phyloP scores from a whole-genome alignment of 2,797 vertebrate species.

The Urosaurus nigricauda region DNA sequence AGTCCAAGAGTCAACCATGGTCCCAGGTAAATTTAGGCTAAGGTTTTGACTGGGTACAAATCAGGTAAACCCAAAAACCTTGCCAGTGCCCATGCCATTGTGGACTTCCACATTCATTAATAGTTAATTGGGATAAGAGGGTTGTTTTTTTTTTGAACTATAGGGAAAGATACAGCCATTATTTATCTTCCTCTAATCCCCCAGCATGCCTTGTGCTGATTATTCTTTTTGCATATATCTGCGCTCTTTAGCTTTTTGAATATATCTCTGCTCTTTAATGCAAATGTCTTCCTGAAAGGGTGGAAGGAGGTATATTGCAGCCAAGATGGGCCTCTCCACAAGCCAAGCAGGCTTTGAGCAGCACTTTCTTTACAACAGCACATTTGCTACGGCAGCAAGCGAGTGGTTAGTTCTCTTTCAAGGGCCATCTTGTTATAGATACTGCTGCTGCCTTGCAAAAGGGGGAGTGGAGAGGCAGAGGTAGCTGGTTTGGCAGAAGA shows the following conservation, averaged over 20 bases:
- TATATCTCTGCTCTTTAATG: background rate
- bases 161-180: background rate
- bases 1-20: too few relatives aligned
- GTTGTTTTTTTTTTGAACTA: constrained; percentile 13
- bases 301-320: background rate
- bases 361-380: background rate
- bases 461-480: background rate
- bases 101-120: background rate
- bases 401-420: background rate
- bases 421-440: background rate
- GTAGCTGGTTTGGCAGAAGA: background rate
- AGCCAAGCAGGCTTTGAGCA: background rate
- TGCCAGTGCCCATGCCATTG: background rate
- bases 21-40: background rate
- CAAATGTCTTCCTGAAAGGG: background rate
- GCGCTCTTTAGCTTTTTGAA: background rate
- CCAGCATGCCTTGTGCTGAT: background rate
- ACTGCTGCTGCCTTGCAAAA: background rate
- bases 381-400: background rate
- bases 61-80: background rate
- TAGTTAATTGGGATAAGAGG: constrained; percentile 13
- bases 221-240: background rate
- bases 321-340: background rate
- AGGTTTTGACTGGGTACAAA: background rate
- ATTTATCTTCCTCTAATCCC: background rate